Evolutionary conservation across 2,888 invertebrate species (phyloP), one percentile per base, ranked within the genome.

Genomic region (Folsomia manolachei): DNA sequence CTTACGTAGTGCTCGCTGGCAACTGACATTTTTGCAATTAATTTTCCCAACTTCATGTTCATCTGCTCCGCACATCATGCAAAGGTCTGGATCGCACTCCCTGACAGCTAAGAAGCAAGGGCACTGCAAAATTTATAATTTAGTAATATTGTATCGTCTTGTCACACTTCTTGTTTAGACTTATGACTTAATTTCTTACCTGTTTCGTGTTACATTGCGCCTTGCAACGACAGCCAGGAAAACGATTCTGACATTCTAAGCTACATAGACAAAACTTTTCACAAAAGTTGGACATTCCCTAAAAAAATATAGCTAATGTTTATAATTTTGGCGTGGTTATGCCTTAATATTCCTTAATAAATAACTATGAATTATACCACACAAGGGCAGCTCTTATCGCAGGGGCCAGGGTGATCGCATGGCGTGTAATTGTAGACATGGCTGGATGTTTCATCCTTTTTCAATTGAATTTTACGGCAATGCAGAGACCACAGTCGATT

Each of bases 51-150:
- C 86, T 72, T 84, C 85, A 82, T 84, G 84, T 81, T 91, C 90
- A 88, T 95, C 95, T 26, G 98, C 97, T 0, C 97, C 97, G 85
- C 99, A 99, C 53, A 92, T 92, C 81, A 90, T 90, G 86, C 99
- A 99, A 70, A 98, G 87, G 87, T 98, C 98, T 53, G 99, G 99
- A 88, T 99, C 99, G 85, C 99, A 99, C 87, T 99, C 99, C 70
- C 98, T 89, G 72, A 97, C 96, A 19, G 98, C 99, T 82, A 97
- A 88, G 87, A 96, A 98, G 85, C 99, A 99, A 9, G 97, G 97
- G 82, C 99, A 99, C 85, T 97, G 97, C 56, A 39, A 39, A 39
- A 4, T n/a, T n/a, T n/a, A n/a, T n/a, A n/a, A n/a, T n/a, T n/a
- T n/a, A n/a, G n/a, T n/a, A n/a, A n/a, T n/a, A n/a, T n/a, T n/a